phyloP scores from a whole-genome alignment of 2,113 vertebrate species.

The Coryphaenoides rupestris region DNA sequence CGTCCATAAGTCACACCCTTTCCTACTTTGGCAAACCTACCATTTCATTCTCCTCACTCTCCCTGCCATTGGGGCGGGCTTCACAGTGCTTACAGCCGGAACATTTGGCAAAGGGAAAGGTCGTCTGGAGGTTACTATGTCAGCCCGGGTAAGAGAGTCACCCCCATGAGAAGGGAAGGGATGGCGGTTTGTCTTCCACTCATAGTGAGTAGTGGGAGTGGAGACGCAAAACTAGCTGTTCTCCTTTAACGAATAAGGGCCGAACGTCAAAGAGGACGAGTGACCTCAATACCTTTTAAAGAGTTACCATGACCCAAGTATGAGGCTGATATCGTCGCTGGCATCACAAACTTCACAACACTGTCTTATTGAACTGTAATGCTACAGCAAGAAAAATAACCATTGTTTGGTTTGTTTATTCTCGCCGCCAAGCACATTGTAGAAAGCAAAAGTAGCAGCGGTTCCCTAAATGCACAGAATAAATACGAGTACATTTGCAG shows the following conservation, averaged over 20 bases:
- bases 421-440: no score
- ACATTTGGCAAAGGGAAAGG: slow-evolving; percentile 61
- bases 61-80: slow-evolving; percentile 43
- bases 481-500: no score
- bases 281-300: background rate
- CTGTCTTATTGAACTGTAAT: no score
- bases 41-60: slow-evolving; percentile 19
- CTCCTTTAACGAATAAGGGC: background rate
- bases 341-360: no score
- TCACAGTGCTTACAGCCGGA: slow-evolving; percentile 63
- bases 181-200: slow-evolving; percentile 30
- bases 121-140: slow-evolving; percentile 69
- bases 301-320: no score
- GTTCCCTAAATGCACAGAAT: no score
- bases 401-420: no score
- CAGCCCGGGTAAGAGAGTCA: slow-evolving; percentile 55
- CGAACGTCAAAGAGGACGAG: background rate
- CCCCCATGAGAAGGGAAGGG: slow-evolving; percentile 39
- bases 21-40: slow-evolving; percentile 18
- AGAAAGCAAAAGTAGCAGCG: no score
- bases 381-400: no score
- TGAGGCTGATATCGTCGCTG: no score
- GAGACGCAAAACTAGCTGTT: slow-evolving; percentile 9
- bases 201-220: slow-evolving; percentile 23
- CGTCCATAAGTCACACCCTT: slow-evolving; percentile 29